A percentile compares a stretch with the other conserved stretches of the same genome.
Conservation (phyloP, 2,888 invertebrate species). For the Monochamus alternatus region DNA sequence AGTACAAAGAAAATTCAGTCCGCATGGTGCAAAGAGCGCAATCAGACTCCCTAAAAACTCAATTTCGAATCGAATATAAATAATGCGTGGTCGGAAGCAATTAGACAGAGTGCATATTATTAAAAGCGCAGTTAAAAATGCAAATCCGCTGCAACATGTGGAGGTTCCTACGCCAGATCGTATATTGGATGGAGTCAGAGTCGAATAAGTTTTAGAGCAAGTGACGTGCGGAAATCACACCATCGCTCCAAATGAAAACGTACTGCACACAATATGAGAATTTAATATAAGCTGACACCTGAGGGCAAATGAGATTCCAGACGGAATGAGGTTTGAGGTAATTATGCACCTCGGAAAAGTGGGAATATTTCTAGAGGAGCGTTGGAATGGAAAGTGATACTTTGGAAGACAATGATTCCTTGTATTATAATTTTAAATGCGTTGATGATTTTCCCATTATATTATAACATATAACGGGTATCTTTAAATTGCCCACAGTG, state of each 20-base stretch:
- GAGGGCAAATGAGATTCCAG: constrained; percentile 23
- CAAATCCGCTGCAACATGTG: constrained; percentile 23
- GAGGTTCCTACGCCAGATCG: background rate
- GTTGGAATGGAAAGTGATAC: no score
- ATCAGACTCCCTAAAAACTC: background rate
- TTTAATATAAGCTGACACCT: constrained; percentile 29
- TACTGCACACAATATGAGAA: constrained; percentile 33
- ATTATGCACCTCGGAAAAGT: background rate
- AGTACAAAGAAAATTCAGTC: background rate
- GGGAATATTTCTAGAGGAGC: no score
- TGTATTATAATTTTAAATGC: no score
- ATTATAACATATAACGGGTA: no score
- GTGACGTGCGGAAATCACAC: constrained; percentile 48
- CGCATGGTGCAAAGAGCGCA: no score
- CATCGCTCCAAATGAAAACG: constrained; percentile 46
- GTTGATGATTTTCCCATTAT: no score
- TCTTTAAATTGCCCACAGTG: no score
- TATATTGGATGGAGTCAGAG: constrained; percentile 3
- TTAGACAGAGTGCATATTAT: constrained; percentile 16
- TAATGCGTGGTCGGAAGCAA: constrained; percentile 12
- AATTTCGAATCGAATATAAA: constrained; percentile 8
- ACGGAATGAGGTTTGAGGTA: constrained; percentile 1
- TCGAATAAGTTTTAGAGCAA: constrained; percentile 38
- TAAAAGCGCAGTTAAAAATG: constrained; percentile 22
- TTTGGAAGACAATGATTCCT: no score